Evolutionary conservation across 2,113 vertebrate genomes (phyloP).

Genomic region (Xyliphius kryptos): DNA sequence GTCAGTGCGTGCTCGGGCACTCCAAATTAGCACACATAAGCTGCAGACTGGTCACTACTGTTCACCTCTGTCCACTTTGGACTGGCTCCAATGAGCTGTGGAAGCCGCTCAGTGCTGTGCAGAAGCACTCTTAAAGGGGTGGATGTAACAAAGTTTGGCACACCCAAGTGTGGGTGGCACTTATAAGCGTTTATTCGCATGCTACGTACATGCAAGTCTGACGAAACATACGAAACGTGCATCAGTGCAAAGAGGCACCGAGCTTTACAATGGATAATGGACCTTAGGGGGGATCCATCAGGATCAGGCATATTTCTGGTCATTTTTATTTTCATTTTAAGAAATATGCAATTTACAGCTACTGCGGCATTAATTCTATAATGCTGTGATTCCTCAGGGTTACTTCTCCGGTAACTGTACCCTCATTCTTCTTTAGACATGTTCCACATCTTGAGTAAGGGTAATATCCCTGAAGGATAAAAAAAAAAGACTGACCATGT

Average conservation of each 20-base stretch:
- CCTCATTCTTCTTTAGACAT: background rate
- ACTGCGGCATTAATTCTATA: too few species aligned
- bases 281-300: too few species aligned
- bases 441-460: background rate
- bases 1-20: slow-evolving; percentile 3
- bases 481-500: background rate
- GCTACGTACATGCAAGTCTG: too few species aligned
- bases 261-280: too few species aligned
- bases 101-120: background rate
- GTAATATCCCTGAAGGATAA: background rate
- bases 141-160: background rate
- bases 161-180: background rate
- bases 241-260: too few species aligned
- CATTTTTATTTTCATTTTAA: too few species aligned
- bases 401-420: background rate
- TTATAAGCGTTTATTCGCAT: too few species aligned
- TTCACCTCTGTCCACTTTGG: slow-evolving; percentile 24
- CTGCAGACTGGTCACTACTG: slow-evolving; percentile 6
- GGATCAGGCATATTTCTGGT: too few species aligned
- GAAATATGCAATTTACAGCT: too few species aligned
- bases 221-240: too few species aligned
- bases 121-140: background rate
- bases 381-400: background rate
- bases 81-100: slow-evolving; percentile 20
- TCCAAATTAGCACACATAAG: slow-evolving; percentile 26